phyloP scores from a whole-genome alignment of 2,888 invertebrate genomes.

The Sesia bembeciformis region DNA sequence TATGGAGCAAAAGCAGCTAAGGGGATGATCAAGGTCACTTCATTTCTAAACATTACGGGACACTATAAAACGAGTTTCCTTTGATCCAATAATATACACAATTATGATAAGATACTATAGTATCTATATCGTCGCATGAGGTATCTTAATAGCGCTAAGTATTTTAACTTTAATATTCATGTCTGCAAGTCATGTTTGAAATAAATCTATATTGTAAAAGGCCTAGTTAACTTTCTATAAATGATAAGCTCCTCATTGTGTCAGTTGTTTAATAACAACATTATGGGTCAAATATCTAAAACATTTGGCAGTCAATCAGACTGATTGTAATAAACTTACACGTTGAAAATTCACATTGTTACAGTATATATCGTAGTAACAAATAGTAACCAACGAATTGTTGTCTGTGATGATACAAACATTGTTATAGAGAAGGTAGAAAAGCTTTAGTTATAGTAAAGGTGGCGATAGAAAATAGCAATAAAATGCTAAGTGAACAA shows the following conservation, averaged over 20 bases:
- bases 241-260: constrained; percentile 59
- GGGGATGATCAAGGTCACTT: constrained; percentile 71
- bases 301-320: too few relatives aligned
- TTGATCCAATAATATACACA: constrained; percentile 14
- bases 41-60: constrained; percentile 62
- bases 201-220: constrained; percentile 18
- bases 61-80: constrained; percentile 48
- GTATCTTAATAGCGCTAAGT: constrained; percentile 53
- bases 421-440: constrained; percentile 22
- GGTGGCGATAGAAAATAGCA: constrained; percentile 56
- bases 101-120: constrained; percentile 18
- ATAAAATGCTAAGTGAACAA: constrained; percentile 63
- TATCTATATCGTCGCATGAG: constrained; percentile 49
- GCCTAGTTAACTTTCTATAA: constrained; percentile 50
- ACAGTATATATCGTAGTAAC: too few relatives aligned
- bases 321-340: too few relatives aligned
- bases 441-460: constrained; percentile 47
- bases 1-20: constrained; percentile 61
- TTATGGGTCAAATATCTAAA: not conserved
- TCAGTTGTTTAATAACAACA: constrained; percentile 13
- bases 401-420: not conserved
- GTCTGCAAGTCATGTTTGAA: not conserved
- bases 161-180: constrained; percentile 10
- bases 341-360: too few relatives aligned
- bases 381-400: not conserved